Percentiles rank a stretch among this genome's conserved stretches.
These are phyloP conservation scores for Linnaemya vulpina DNA, from an alignment of 2,888 invertebrate genomes.

Conservation along the genomic window DNA sequence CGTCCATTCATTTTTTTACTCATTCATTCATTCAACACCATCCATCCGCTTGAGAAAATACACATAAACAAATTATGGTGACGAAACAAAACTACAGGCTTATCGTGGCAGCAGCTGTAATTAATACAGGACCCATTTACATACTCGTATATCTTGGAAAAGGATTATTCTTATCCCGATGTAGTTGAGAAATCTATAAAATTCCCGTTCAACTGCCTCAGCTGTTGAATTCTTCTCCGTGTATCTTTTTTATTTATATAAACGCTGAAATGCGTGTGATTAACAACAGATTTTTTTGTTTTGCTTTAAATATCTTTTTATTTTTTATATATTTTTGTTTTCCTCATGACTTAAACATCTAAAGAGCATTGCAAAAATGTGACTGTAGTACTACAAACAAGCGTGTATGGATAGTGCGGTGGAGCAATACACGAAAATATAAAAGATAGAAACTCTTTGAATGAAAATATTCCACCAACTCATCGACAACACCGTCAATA, in stretches of 20 bases:
- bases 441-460: slow-evolving; percentile 39
- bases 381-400: slow-evolving; percentile 6
- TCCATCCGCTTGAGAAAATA: slow-evolving; percentile 43
- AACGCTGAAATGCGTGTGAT: slow-evolving; percentile 40
- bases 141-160: neutral
- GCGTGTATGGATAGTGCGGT: too few relatives aligned
- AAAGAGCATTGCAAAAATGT: slow-evolving; percentile 48
- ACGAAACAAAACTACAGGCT: neutral
- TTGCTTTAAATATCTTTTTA: slow-evolving; percentile 13
- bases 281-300: slow-evolving; percentile 10
- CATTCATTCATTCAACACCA: slow-evolving; percentile 37
- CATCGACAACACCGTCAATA: neutral
- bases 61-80: slow-evolving; percentile 6
- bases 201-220: neutral
- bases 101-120: neutral
- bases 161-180: neutral
- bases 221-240: neutral
- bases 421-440: too few relatives aligned
- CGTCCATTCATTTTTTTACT: slow-evolving; percentile 9
- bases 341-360: slow-evolving; percentile 15
- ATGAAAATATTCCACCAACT: slow-evolving; percentile 44
- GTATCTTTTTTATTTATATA: slow-evolving; percentile 22
- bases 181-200: neutral
- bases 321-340: slow-evolving; percentile 21
- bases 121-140: neutral